These are phyloP conservation scores for Herpetotheres cachinnans DNA, from an alignment of 2,113 vertebrate species.

Conservation along the genomic window DNA sequence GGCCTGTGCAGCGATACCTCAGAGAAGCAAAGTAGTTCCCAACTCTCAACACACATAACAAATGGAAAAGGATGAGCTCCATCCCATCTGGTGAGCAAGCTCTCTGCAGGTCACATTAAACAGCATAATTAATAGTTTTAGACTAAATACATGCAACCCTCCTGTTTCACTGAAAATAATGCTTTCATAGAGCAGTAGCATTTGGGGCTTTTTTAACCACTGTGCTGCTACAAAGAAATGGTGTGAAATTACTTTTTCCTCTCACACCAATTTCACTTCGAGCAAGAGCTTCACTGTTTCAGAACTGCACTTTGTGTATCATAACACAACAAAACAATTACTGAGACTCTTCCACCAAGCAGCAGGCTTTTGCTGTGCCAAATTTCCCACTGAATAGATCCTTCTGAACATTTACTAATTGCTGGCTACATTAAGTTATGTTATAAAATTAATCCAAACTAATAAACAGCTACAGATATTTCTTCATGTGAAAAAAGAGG, in stretches of 20 bases:
- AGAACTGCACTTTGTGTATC: not conserved
- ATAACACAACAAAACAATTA: not conserved
- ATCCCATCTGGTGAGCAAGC: constrained; percentile 35
- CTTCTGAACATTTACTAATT: not conserved
- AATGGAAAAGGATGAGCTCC: constrained; percentile 12
- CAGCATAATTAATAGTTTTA: constrained; percentile 61
- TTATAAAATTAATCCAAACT: not conserved
- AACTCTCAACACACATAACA: not conserved
- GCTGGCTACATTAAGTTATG: not conserved
- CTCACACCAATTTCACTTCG: not conserved
- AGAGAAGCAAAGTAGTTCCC: constrained; percentile 3
- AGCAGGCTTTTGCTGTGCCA: not conserved
- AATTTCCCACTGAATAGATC: not conserved
- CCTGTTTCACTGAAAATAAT: not conserved
- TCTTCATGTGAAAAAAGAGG: not conserved
- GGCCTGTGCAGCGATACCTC: not conserved
- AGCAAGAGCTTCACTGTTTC: not conserved
- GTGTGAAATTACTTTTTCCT: not conserved
- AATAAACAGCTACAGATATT: not conserved
- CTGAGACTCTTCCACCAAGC: not conserved
- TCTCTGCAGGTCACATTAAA: constrained; percentile 62
- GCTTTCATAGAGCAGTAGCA: not conserved
- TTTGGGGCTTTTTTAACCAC: not conserved
- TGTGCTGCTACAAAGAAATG: not conserved
- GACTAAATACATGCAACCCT: not conserved